These are phyloP conservation scores for Catocala nupta DNA, from an alignment of 2,888 invertebrate species.

Conservation along the genomic window DNA sequence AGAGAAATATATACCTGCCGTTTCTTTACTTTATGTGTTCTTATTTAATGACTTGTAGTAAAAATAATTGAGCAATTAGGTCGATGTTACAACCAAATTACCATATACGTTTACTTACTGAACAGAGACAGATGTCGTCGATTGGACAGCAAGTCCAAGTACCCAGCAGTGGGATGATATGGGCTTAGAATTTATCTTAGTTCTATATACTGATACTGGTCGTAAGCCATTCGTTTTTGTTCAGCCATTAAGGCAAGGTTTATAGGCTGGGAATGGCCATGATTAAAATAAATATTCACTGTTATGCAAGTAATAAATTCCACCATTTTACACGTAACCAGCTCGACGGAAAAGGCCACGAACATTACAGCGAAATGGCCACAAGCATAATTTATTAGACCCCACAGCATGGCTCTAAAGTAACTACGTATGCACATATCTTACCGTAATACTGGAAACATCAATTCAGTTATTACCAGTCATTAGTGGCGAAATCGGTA, in stretches of 20 bases:
- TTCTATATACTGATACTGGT: no score
- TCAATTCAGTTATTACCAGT: conserved; percentile 23
- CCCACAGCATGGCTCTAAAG: conserved; percentile 13
- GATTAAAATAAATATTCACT: no score
- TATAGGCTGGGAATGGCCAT: no score
- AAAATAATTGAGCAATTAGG: not conserved
- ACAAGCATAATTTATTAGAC: conserved; percentile 22
- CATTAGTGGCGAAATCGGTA: conserved; percentile 15
- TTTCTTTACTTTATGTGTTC: not conserved
- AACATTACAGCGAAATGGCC: conserved; percentile 10
- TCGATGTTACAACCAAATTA: not conserved
- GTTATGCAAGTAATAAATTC: conserved; percentile 1
- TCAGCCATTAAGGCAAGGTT: no score
- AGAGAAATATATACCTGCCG: no score
- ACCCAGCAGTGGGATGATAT: no score
- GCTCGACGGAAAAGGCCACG: not conserved
- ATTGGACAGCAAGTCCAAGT: no score
- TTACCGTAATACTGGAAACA: conserved; percentile 23
- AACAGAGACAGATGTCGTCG: no score
- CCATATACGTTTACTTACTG: not conserved
- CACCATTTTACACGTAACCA: conserved; percentile 6
- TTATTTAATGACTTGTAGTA: conserved; percentile 1
- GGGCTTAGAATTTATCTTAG: no score
- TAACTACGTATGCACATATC: conserved; percentile 13
- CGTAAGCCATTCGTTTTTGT: no score